Percentiles rank a stretch among this genome's conserved stretches.
Conservation (phyloP, 2,113 vertebrate genomes). For the Macrotus californicus region DNA sequence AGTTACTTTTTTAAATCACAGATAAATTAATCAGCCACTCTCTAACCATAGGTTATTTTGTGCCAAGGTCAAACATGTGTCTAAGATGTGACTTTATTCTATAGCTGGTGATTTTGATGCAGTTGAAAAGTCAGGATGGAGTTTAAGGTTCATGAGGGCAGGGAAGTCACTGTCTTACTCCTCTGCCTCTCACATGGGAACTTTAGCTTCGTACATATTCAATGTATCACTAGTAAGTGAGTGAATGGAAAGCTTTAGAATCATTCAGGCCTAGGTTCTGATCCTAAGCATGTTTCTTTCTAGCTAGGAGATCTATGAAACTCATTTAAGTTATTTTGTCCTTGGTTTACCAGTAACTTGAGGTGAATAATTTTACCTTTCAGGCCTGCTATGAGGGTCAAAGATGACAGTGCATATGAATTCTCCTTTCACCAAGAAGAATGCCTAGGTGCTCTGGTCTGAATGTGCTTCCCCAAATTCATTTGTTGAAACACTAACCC, state of each 20-base stretch:
- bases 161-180: background rate
- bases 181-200: background rate
- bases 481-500: background rate
- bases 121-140: background rate
- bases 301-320: background rate
- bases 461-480: background rate
- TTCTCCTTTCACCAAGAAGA: background rate
- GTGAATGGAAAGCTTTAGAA: background rate
- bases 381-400: background rate
- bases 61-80: background rate
- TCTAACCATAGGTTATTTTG: background rate
- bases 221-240: background rate
- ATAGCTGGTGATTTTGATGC: background rate
- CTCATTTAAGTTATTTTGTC: background rate
- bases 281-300: background rate
- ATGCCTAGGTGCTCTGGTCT: background rate
- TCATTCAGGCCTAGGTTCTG: background rate
- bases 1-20: background rate
- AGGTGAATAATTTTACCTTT: background rate
- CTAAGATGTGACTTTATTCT: background rate
- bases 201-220: background rate
- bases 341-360: background rate
- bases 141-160: background rate
- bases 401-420: accelerated
- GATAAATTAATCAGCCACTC: background rate